Conservation (phyloP, 2,888 invertebrate genomes). For the Thecocarcelia acutangulata region DNA sequence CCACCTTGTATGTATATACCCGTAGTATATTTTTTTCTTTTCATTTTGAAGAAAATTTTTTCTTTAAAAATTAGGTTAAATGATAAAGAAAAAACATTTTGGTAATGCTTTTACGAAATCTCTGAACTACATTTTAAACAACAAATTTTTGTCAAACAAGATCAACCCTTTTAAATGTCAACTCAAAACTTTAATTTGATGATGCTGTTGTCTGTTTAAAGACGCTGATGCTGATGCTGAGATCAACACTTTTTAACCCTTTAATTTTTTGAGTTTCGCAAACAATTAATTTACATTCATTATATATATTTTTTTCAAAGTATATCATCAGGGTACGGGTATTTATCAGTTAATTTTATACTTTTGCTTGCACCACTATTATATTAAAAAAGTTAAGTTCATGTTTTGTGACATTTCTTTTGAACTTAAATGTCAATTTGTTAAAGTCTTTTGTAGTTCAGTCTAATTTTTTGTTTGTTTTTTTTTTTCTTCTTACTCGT, state of each 20-base stretch:
- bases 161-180: conserved; percentile 59
- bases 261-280: conserved; percentile 32
- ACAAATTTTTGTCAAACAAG: conserved; percentile 33
- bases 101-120: conserved; percentile 5
- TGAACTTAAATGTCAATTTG: conserved; percentile 66
- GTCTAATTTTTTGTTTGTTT: conserved; percentile 18
- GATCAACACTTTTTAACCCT: conserved; percentile 63
- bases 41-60: conserved; percentile 1
- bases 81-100: conserved; percentile 29
- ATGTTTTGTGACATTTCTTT: conserved; percentile 67
- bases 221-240: conserved; percentile 35
- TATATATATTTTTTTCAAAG: conserved; percentile 35
- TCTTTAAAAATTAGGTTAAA: conserved; percentile 46
- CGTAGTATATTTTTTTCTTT: conserved; percentile 15
- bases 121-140: conserved; percentile 40
- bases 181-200: conserved; percentile 32
- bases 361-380: conserved; percentile 62
- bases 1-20: too few species aligned
- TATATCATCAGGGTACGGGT: conserved; percentile 40
- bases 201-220: conserved; percentile 45
- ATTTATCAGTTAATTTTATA: conserved; percentile 41
- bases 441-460: conserved; percentile 48
- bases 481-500: too few species aligned
- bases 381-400: conserved; percentile 66
- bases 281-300: conserved; percentile 61